These are phyloP conservation scores for Macrotus californicus DNA, from an alignment of 2,113 vertebrate genomes.

Conservation along the genomic window DNA sequence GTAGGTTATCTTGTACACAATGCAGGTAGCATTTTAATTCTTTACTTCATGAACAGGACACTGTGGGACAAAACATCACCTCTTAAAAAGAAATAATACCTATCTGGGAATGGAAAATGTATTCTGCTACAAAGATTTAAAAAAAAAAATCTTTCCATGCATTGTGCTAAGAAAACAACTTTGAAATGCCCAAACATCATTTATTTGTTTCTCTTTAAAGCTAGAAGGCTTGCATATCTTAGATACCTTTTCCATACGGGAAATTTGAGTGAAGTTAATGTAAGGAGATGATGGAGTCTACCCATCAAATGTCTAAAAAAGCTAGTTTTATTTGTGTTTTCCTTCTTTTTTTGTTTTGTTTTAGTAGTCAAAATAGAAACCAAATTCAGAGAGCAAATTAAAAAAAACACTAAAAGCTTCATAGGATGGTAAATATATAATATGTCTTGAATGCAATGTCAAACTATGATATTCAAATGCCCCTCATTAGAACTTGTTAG, in stretches of 20 bases:
- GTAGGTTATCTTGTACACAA: slow-evolving; percentile 25
- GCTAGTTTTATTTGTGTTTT: slow-evolving; percentile 28
- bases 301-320: slow-evolving; percentile 61
- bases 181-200: neutral
- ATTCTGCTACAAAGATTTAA: neutral
- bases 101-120: neutral
- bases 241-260: neutral
- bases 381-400: slow-evolving; percentile 34
- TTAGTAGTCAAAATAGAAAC: slow-evolving; percentile 23
- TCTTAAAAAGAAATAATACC: neutral
- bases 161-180: neutral
- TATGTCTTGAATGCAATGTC: neutral
- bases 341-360: neutral
- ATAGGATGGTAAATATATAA: neutral
- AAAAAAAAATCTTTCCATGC: neutral
- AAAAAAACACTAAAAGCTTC: neutral
- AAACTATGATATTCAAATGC: neutral
- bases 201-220: neutral
- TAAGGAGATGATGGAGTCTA: slow-evolving; percentile 52
- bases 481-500: slow-evolving; percentile 2
- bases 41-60: neutral
- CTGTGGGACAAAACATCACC: neutral
- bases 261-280: slow-evolving; percentile 46
- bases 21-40: neutral
- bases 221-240: neutral